Evolutionary conservation across 2,113 vertebrate genomes (phyloP).

Genomic region (Dicrurus megarhynchus): DNA sequence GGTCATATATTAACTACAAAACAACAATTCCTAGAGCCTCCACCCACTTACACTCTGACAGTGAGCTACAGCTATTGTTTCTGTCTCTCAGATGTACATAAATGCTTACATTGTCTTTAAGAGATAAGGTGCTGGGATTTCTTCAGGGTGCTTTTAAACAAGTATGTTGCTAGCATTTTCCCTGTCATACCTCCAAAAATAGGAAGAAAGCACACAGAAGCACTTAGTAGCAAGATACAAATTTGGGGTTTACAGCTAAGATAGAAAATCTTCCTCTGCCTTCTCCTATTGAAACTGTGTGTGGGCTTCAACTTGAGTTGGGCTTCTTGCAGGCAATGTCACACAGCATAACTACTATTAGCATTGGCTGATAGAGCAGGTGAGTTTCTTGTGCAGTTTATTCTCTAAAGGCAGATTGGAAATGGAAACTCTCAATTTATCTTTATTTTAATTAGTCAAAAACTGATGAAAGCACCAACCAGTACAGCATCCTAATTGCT

Average conservation of each 20-base stretch:
- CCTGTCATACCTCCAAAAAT: slow-evolving; percentile 63
- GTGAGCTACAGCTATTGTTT: background rate
- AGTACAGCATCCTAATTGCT: background rate
- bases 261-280: slow-evolving; percentile 53
- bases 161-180: slow-evolving; percentile 48
- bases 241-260: slow-evolving; percentile 18
- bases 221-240: slow-evolving; percentile 49
- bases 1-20: background rate
- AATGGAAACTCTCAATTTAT: background rate
- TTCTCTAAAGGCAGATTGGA: background rate
- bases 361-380: slow-evolving; percentile 60
- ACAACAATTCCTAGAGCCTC: background rate
- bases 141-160: slow-evolving; percentile 70
- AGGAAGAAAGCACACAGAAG: slow-evolving; percentile 51
- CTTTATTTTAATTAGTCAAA: background rate
- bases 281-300: slow-evolving; percentile 73
- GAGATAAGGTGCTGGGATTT: slow-evolving; percentile 21
- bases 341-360: slow-evolving; percentile 63
- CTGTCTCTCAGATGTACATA: fast-evolving
- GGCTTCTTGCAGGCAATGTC: slow-evolving; percentile 75
- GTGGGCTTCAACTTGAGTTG: slow-evolving; percentile 69
- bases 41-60: background rate
- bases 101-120: slow-evolving; percentile 72
- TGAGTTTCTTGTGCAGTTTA: background rate
- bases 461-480: background rate